These are phyloP conservation scores for Mythimna impura DNA, from an alignment of 2,888 invertebrate genomes.

Conservation along the genomic window DNA sequence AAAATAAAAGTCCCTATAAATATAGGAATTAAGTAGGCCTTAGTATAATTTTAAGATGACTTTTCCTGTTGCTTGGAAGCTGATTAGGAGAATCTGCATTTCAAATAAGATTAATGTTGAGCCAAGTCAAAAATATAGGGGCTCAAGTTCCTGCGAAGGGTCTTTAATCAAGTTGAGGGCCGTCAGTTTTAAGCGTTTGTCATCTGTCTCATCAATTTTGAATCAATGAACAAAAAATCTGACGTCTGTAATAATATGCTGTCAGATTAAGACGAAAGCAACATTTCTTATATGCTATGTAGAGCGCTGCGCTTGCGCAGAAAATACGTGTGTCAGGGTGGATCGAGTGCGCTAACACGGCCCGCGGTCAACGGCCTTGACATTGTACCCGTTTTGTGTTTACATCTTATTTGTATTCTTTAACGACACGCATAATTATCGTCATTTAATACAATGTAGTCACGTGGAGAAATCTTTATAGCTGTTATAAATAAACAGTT, in stretches of 20 bases:
- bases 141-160: constrained; percentile 22
- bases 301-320: constrained; percentile 56
- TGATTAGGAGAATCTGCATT: constrained; percentile 47
- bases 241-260: constrained; percentile 45
- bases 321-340: constrained; percentile 58
- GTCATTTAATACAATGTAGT: constrained; percentile 72
- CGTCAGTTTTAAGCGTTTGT: constrained; percentile 6
- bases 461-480: constrained; percentile 70
- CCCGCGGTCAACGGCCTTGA: constrained; percentile 86
- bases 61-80: constrained; percentile 47
- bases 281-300: constrained; percentile 45
- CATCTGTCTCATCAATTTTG: constrained; percentile 27
- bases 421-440: constrained; percentile 72
- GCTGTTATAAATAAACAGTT: constrained; percentile 62
- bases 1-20: constrained; percentile 40
- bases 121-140: constrained; percentile 37
- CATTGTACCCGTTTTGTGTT: constrained; percentile 82
- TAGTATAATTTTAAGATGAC: constrained; percentile 28
- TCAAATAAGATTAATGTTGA: constrained; percentile 49
- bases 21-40: constrained; percentile 32
- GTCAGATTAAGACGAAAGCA: constrained; percentile 50
- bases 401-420: constrained; percentile 78
- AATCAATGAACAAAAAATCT: constrained; percentile 35
- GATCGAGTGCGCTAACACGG: constrained; percentile 58
- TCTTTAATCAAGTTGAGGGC: constrained; percentile 17